Conservation (phyloP, 2,888 invertebrate genomes). For the Cephus nigrinus region DNA sequence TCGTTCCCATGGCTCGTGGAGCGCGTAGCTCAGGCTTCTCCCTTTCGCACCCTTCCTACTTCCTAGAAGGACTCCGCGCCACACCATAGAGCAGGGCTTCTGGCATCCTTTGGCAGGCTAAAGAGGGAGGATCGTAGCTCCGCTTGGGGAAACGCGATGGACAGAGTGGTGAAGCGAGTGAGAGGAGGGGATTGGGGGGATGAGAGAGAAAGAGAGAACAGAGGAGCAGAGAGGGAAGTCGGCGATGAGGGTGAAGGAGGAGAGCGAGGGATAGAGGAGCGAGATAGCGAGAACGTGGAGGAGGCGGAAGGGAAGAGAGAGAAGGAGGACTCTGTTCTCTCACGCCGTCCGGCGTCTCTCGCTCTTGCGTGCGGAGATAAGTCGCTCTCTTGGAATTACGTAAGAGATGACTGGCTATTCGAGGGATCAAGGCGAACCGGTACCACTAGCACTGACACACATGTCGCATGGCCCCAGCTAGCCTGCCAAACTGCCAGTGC, state of each 20-base stretch:
- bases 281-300: background rate
- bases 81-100: background rate
- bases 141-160: background rate
- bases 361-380: conserved; percentile 30
- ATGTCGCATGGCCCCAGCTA: conserved; percentile 38
- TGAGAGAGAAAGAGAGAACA: background rate
- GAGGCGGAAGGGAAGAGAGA: background rate
- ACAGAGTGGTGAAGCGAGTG: background rate
- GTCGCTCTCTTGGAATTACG: conserved; percentile 47
- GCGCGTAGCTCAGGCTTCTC: conserved; percentile 2
- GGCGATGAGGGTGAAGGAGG: background rate
- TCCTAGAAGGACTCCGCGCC: background rate
- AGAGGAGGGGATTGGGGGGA: background rate
- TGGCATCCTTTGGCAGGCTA: background rate
- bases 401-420: conserved; percentile 56
- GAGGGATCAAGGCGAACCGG: conserved; percentile 63
- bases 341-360: conserved; percentile 1
- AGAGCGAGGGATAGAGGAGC: background rate
- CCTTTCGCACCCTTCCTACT: conserved; percentile 3
- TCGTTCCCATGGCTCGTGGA: background rate
- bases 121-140: conserved; percentile 1
- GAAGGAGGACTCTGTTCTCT: background rate
- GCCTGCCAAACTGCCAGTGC: conserved; percentile 34
- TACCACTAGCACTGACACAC: conserved; percentile 39
- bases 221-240: background rate